Evolutionary conservation across 2,113 vertebrate genomes (phyloP).

Genomic region (Pachycephala philippinensis): DNA sequence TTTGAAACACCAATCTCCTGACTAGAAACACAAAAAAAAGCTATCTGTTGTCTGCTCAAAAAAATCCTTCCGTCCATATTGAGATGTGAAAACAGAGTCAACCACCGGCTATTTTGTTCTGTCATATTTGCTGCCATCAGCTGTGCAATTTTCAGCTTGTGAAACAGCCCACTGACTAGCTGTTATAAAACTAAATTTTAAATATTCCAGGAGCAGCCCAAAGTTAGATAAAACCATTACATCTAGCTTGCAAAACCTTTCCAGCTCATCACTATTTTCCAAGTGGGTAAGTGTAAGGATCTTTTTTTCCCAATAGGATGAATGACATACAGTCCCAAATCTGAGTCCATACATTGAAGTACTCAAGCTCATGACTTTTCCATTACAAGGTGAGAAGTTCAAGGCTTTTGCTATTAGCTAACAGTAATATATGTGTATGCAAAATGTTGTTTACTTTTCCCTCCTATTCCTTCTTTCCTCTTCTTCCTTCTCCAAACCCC

Average conservation of each 20-base stretch:
- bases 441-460: neutral
- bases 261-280: neutral
- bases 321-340: neutral
- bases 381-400: neutral
- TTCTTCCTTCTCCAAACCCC: neutral
- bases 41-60: neutral
- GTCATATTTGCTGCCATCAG: neutral
- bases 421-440: neutral
- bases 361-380: neutral
- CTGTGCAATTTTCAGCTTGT: neutral
- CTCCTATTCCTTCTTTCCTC: neutral
- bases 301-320: neutral
- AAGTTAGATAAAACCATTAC: neutral
- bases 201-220: neutral
- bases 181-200: neutral
- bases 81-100: neutral
- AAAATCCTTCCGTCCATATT: neutral
- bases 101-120: neutral
- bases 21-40: neutral
- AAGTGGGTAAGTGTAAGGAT: neutral
- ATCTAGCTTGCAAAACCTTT: neutral
- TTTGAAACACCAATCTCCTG: neutral
- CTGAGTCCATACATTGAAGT: neutral
- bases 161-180: neutral
- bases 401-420: neutral